These are phyloP conservation scores for Acipenser oxyrinchus DNA, from an alignment of 2,797 vertebrate genomes.

Conservation along the genomic window DNA sequence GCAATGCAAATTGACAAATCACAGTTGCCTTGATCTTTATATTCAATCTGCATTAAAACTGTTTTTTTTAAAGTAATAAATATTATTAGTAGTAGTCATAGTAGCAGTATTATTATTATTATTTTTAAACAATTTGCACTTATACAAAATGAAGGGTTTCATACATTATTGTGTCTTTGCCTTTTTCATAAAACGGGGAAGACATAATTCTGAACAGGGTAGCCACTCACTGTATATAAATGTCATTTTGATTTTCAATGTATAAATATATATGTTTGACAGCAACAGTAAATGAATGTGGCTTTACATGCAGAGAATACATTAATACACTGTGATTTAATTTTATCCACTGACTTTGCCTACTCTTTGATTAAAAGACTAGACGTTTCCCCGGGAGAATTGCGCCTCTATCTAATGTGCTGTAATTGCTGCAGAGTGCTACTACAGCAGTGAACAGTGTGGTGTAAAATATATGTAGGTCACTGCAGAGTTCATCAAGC, in stretches of 20 bases:
- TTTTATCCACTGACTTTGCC: constrained; percentile 33
- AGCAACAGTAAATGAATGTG: background rate
- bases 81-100: too few species aligned
- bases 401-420: constrained; percentile 47
- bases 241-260: constrained; percentile 1
- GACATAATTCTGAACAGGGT: too few species aligned
- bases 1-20: too few species aligned
- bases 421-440: constrained; percentile 53
- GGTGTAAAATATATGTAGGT: constrained; percentile 59
- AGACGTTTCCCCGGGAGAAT: constrained; percentile 49
- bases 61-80: too few species aligned
- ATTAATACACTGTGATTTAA: constrained; percentile 2
- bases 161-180: too few species aligned
- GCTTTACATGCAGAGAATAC: constrained; percentile 3
- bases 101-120: too few species aligned
- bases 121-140: too few species aligned
- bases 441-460: constrained; percentile 26
- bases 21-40: too few species aligned
- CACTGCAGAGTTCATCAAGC: constrained; percentile 52
- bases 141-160: too few species aligned
- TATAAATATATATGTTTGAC: constrained; percentile 1
- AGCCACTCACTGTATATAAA: background rate
- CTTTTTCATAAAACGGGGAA: too few species aligned
- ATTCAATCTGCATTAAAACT: too few species aligned
- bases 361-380: constrained; percentile 54